Evolutionary conservation across 2,888 invertebrate genomes (phyloP).

Genomic region (Dynastes tityus): DNA sequence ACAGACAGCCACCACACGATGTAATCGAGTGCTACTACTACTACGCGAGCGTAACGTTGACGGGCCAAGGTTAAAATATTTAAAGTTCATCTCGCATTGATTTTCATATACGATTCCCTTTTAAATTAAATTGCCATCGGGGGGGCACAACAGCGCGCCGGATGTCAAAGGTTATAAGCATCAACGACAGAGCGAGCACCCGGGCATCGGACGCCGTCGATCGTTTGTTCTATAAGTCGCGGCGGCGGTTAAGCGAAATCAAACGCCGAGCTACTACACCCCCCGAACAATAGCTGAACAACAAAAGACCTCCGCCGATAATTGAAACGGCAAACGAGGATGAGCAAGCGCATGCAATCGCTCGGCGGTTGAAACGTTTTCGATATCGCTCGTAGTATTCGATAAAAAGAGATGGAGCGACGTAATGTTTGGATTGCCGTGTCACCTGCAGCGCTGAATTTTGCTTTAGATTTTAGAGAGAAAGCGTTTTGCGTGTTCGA

Average conservation of each 20-base stretch:
- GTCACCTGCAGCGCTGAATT: no score
- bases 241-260: conserved; percentile 27
- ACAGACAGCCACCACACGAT: no score
- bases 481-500: no score
- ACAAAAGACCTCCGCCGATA: conserved; percentile 15
- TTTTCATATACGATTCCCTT: conserved; percentile 33
- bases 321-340: conserved; percentile 24
- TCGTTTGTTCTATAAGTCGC: conserved; percentile 21
- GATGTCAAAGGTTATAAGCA: conserved; percentile 34
- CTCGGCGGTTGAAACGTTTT: no score
- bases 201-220: not conserved
- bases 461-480: no score
- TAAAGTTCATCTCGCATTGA: conserved; percentile 33
- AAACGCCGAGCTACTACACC: conserved; percentile 15
- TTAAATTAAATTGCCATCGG: conserved; percentile 35
- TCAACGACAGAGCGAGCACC: not conserved
- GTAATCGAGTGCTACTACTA: no score
- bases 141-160: conserved; percentile 18
- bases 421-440: no score
- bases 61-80: conserved; percentile 33
- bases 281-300: not conserved
- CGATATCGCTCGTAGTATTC: no score
- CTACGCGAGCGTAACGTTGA: no score
- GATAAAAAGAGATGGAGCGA: no score
- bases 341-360: not conserved